phyloP scores from a whole-genome alignment of 2,113 vertebrate species.

The Pelobates fuscus region DNA sequence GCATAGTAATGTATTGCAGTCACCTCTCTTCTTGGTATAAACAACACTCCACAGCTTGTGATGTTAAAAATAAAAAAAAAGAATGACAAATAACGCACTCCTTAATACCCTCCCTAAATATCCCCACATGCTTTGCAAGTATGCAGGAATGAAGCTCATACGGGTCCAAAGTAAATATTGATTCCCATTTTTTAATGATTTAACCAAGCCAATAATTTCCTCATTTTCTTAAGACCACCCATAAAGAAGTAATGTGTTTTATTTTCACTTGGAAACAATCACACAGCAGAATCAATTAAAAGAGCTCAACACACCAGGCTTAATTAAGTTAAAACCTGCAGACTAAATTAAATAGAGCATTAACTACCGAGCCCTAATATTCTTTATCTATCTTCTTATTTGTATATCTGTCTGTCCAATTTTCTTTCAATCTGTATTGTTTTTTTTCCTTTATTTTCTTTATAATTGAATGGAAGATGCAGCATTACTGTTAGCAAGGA shows the following conservation, averaged over 20 bases:
- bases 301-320: constrained; percentile 45
- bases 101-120: constrained; percentile 35
- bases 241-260: constrained; percentile 50
- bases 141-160: constrained; percentile 23
- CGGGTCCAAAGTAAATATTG: constrained; percentile 49
- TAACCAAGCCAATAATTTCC: constrained; percentile 51
- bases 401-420: constrained; percentile 18
- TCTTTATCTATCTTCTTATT: constrained; percentile 29
- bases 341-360: constrained; percentile 49
- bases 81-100: constrained; percentile 33
- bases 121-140: constrained; percentile 30
- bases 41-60: constrained; percentile 39
- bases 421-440: neutral
- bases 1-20: constrained; percentile 20
- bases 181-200: constrained; percentile 52
- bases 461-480: neutral
- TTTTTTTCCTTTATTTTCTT: neutral
- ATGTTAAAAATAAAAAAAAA: constrained; percentile 23
- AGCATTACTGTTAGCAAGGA: neutral
- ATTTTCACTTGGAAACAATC: constrained; percentile 51
- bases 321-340: constrained; percentile 47
- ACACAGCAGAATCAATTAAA: constrained; percentile 51
- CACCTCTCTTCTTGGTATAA: constrained; percentile 15
- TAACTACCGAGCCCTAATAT: constrained; percentile 48
- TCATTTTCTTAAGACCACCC: constrained; percentile 50